These are phyloP conservation scores for Sipha maydis DNA, from an alignment of 2,888 invertebrate species.

Conservation along the genomic window DNA sequence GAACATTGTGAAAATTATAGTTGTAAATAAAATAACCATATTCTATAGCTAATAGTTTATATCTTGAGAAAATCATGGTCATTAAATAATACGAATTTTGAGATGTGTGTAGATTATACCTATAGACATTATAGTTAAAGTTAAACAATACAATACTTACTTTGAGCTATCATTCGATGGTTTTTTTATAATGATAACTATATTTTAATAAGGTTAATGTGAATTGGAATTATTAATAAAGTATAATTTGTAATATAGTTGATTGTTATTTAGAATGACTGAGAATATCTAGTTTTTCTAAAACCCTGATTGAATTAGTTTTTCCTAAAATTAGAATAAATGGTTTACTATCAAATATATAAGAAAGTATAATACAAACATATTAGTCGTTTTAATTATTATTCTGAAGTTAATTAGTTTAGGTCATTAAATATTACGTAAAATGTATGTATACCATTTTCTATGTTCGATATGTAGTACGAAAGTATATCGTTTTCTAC, in stretches of 20 bases:
- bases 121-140: not conserved
- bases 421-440: not conserved
- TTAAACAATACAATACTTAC: not conserved
- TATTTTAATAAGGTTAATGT: not conserved
- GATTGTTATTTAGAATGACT: not conserved
- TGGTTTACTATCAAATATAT: not conserved
- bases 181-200: not conserved
- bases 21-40: slow-evolving; percentile 23
- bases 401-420: slow-evolving; percentile 16
- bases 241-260: not conserved
- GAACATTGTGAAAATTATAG: slow-evolving; percentile 14
- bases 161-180: not conserved
- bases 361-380: not conserved
- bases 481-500: not conserved
- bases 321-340: not conserved
- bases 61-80: slow-evolving; percentile 27
- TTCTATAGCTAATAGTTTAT: not conserved
- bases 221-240: not conserved
- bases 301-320: not conserved
- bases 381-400: not conserved
- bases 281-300: not conserved
- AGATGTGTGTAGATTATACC: too few relatives aligned
- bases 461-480: too few relatives aligned
- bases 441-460: not conserved
- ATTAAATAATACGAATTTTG: not conserved